Percentiles rank a stretch among this genome's conserved stretches.
These are phyloP conservation scores for Charanyca ferruginea DNA, from an alignment of 2,888 invertebrate species.

Conservation along the genomic window DNA sequence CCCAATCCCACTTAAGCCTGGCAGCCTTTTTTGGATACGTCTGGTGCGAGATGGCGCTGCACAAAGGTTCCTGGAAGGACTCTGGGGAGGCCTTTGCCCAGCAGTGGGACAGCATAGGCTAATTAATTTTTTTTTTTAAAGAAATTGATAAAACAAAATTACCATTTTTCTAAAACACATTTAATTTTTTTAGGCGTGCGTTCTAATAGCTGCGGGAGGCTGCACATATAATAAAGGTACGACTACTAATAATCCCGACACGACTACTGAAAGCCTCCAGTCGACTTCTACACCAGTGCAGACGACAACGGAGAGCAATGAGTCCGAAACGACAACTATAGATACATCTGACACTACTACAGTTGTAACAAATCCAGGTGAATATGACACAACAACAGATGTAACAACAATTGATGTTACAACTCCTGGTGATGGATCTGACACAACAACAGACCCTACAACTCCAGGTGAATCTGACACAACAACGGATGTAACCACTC, in stretches of 20 bases:
- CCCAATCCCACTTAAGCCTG: too few relatives aligned
- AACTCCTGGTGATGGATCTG: background rate
- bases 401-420: background rate
- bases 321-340: constrained; percentile 19
- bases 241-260: constrained; percentile 20
- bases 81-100: too few relatives aligned
- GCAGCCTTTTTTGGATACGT: too few relatives aligned
- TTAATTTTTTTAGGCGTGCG: constrained; percentile 31
- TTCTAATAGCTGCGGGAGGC: constrained; percentile 52
- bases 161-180: background rate
- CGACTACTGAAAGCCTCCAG: constrained; percentile 31
- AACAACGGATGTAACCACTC: background rate
- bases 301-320: constrained; percentile 32
- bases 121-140: too few relatives aligned
- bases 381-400: constrained; percentile 9
- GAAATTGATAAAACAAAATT: too few relatives aligned
- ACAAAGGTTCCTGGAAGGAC: too few relatives aligned
- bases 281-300: constrained; percentile 28
- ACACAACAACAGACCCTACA: background rate
- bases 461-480: background rate
- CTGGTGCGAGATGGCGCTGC: too few relatives aligned
- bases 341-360: constrained; percentile 11
- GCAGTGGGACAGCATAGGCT: too few relatives aligned
- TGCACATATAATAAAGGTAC: constrained; percentile 43
- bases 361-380: background rate